Conservation (phyloP, 2,113 vertebrate species). For the Archilochus colubris region DNA sequence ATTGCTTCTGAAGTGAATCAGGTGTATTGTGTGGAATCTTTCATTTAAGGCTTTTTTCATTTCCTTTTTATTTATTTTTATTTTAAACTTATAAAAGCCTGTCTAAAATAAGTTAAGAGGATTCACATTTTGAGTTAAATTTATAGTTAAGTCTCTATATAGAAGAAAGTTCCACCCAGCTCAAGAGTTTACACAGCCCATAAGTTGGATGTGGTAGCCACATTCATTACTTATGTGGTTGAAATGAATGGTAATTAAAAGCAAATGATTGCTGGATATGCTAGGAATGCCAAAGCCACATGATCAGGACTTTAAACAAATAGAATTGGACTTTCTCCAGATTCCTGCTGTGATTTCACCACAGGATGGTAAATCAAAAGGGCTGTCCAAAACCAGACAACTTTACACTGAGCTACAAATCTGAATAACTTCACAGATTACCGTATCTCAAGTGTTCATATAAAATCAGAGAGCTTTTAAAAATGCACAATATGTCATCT, state of each 20-base stretch:
- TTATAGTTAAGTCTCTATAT: slow-evolving; percentile 28
- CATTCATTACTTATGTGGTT: slow-evolving; percentile 64
- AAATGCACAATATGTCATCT: slow-evolving; percentile 26
- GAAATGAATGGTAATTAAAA: slow-evolving; percentile 78
- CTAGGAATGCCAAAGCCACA: slow-evolving; percentile 68
- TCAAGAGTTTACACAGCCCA: slow-evolving; percentile 34
- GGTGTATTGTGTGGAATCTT: slow-evolving; percentile 69
- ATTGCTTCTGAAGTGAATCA: slow-evolving; percentile 72
- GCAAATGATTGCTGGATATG: slow-evolving; percentile 67
- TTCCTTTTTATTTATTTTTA: slow-evolving; percentile 67
- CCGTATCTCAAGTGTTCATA: not conserved
- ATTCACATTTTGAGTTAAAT: slow-evolving; percentile 36
- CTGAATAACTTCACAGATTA: slow-evolving; percentile 46
- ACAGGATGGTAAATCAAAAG: slow-evolving; percentile 67
- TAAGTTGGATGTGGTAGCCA: slow-evolving; percentile 27
- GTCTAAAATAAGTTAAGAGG: slow-evolving; percentile 66
- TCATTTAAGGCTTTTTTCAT: slow-evolving; percentile 61
- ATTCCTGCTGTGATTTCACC: slow-evolving; percentile 55
- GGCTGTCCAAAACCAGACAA: slow-evolving; percentile 53
- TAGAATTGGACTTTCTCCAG: slow-evolving; percentile 66
- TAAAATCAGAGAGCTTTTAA: slow-evolving; percentile 21
- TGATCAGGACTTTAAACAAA: slow-evolving; percentile 69
- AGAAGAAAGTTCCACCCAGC: slow-evolving; percentile 32
- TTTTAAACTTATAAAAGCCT: slow-evolving; percentile 38
- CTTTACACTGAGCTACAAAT: slow-evolving; percentile 38